Percentiles rank a stretch among this genome's conserved stretches.
phyloP scores from a whole-genome alignment of 2,888 invertebrate species.

The Adineta ricciae region DNA sequence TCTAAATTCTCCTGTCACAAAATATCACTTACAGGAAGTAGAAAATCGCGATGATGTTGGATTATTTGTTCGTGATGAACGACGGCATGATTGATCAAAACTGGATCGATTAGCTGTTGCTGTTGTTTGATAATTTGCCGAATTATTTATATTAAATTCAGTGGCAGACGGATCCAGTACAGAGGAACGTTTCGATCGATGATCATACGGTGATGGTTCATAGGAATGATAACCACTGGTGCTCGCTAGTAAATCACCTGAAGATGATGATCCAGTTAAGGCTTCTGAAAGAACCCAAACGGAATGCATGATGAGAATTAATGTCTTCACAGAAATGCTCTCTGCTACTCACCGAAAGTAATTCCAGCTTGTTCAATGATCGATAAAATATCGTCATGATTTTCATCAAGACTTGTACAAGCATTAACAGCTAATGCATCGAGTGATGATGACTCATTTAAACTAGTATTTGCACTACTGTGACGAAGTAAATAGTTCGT shows the following conservation, averaged over 20 bases:
- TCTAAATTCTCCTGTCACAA: background rate
- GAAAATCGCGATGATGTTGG: background rate
- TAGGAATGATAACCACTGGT: slow-evolving; percentile 5
- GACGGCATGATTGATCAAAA: background rate
- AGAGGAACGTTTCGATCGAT: background rate
- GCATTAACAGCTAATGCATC: background rate
- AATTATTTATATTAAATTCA: background rate
- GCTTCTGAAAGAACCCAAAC: background rate
- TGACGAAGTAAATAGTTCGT: background rate
- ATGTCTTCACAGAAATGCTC: background rate
- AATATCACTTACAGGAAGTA: background rate
- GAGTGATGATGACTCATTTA: slow-evolving; percentile 15
- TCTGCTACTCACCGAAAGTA: background rate
- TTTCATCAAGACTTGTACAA: background rate
- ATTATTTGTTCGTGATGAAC: background rate
- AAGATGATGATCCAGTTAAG: background rate
- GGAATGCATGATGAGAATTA: no score
- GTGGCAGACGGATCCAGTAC: background rate
- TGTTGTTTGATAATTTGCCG: no score
- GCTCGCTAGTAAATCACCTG: background rate
- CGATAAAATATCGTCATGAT: background rate
- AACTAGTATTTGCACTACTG: slow-evolving; percentile 18
- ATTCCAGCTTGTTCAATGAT: background rate
- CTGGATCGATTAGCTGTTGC: background rate
- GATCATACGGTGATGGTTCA: slow-evolving; percentile 17